A percentile compares a stretch with the other conserved stretches of the same genome.
These are phyloP conservation scores for Pocillopora meandrina DNA, from an alignment of 92 coral and sea anemone species.

Conservation along the genomic window DNA sequence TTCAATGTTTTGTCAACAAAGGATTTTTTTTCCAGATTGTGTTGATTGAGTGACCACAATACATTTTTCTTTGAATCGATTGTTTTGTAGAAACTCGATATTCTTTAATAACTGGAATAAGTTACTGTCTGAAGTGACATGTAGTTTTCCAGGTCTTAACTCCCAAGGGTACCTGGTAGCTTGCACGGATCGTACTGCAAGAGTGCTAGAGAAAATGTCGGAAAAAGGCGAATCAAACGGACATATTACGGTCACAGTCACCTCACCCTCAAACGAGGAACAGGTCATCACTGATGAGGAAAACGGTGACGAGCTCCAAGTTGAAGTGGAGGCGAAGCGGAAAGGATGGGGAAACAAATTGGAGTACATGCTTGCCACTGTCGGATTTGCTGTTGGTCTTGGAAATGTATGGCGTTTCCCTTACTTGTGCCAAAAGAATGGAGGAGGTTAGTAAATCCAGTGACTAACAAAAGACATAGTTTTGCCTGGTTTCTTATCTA, in stretches of 20 bases:
- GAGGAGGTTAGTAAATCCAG: constrained; percentile 17
- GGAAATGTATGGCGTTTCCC: constrained; percentile 41
- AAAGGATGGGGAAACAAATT: constrained; percentile 34
- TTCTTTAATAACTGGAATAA: too few species aligned
- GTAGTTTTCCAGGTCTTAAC: too few species aligned
- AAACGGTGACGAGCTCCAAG: neutral
- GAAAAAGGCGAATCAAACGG: constrained; percentile 17
- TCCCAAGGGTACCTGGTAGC: neutral
- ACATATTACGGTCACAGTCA: constrained; percentile 6
- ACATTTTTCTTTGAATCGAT: too few species aligned
- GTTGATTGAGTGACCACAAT: too few species aligned
- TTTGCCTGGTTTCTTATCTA: neutral
- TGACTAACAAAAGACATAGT: neutral
- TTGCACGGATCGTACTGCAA: constrained; percentile 22
- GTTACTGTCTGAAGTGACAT: too few species aligned
- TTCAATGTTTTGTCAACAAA: too few species aligned
- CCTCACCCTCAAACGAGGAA: constrained; percentile 13
- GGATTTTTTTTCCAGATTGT: too few species aligned
- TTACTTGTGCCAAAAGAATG: constrained; percentile 32
- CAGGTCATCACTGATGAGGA: neutral
- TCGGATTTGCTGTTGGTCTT: constrained; percentile 37
- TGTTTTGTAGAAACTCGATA: too few species aligned
- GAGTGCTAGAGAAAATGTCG: constrained; percentile 21
- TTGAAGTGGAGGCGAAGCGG: constrained; percentile 12
- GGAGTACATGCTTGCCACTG: constrained; percentile 30